Evolutionary conservation across 2,888 invertebrate genomes (phyloP), one percentile per base, ranked within the genome.

Genomic region (Gasteruption jaculator): DNA sequence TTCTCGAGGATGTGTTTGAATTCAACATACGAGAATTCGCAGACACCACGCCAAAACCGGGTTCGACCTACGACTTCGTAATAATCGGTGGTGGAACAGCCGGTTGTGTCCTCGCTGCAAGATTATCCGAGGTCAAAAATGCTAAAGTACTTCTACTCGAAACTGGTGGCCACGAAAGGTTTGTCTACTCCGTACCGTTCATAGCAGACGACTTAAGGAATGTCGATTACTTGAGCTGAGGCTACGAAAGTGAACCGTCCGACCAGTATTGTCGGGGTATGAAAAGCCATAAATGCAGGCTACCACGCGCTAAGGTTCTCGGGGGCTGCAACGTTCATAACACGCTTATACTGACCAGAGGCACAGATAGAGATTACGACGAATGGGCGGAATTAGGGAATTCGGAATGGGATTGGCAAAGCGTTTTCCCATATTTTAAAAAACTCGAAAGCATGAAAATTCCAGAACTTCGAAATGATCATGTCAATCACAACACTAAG

Each of bases 151-250:
- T 90, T 4, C 68, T 90, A 0, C 61, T 89, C 46, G 89, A 89
- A 71, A 89, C 88, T 1, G 89, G 89, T 3, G 86, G 86, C 1
- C 86, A 88, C 71, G 89, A 90, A 72, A 88, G 87, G 0, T 87
- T 89, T 67, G 82, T 89, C 57, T 87, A 87, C 0, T 89, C 90
- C 61, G 86, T 90, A 3, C 90, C 89, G 0, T 72, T 87, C 5
- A 76, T 89, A 68, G 88, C 88, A 1, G 87, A 85, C 1, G 89
- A 86, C 59, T 71, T 90, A 41, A 89, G 89, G 67, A 74, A 87
- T n/a, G 70, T 63, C 34, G 86, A 86, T 49, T 82, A 86, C 60
- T 72, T 90, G 42, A 90, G 91, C 67, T 91, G 91, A 91, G 82
- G 86, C 58, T 91, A 89, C 66, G 89, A 90, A 69, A 87, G 86